Evolutionary conservation across 2,113 vertebrate species (phyloP).

Genomic region (Calypte anna): DNA sequence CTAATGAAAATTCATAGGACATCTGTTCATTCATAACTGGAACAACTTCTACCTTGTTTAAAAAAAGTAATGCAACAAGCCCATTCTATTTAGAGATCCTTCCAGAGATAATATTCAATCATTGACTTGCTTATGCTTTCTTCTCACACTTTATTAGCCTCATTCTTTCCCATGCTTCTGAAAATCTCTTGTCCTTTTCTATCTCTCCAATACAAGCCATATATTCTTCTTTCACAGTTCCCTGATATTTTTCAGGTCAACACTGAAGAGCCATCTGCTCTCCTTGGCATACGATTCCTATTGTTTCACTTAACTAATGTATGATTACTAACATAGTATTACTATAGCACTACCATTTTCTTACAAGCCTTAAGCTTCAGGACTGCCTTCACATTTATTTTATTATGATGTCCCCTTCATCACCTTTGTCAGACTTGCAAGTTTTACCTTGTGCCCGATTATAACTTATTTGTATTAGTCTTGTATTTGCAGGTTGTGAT

Average conservation of each 20-base stretch:
- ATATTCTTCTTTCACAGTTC: neutral
- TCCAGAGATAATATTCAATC: neutral
- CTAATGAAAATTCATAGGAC: constrained; percentile 1
- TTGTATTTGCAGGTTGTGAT: neutral
- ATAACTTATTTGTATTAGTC: neutral
- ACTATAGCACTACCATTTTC: neutral
- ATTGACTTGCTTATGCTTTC: neutral
- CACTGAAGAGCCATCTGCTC: neutral
- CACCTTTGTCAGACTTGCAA: neutral
- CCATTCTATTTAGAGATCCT: neutral
- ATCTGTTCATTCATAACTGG: neutral
- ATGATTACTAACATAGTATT: too few species aligned
- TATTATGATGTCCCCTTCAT: neutral
- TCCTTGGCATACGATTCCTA: neutral
- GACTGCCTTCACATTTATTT: neutral
- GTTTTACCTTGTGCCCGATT: neutral
- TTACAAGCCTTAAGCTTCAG: neutral
- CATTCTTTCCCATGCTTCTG: neutral
- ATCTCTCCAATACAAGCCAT: neutral
- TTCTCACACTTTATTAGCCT: neutral
- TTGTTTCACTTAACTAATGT: neutral
- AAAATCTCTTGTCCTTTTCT: neutral
- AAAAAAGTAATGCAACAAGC: neutral
- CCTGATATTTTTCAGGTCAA: neutral
- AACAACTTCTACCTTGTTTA: neutral